Percentiles rank a stretch among this genome's conserved stretches.
phyloP scores from a whole-genome alignment of 2,113 vertebrate species.

The Dipodomys merriami region DNA sequence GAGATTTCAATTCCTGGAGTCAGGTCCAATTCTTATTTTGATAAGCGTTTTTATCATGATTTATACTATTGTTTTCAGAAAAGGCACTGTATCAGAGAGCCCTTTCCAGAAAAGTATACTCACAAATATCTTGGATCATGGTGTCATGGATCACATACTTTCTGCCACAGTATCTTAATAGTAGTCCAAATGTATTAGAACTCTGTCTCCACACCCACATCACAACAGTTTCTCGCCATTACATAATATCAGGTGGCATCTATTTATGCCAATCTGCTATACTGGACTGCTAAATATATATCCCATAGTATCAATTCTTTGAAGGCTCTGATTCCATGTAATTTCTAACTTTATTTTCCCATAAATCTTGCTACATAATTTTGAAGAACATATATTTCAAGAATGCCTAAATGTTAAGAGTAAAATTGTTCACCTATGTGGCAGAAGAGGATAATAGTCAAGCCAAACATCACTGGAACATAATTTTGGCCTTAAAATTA shows the following conservation, averaged over 20 bases:
- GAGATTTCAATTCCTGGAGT: too few relatives aligned
- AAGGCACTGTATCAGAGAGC: background rate
- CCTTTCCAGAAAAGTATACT: constrained; percentile 11
- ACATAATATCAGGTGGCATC: background rate
- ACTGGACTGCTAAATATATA: background rate
- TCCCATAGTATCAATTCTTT: background rate
- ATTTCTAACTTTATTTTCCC: constrained; percentile 17
- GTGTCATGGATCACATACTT: background rate
- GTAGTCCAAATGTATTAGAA: background rate
- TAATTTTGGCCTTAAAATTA: constrained; percentile 42
- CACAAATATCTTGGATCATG: background rate
- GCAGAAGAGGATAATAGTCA: background rate
- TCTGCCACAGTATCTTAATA: background rate
- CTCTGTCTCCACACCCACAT: background rate
- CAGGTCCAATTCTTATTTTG: background rate
- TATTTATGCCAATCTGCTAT: background rate
- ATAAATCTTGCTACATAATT: background rate
- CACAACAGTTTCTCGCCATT: background rate
- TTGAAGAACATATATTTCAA: constrained; percentile 42
- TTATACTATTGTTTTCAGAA: constrained; percentile 15
- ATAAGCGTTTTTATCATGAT: constrained; percentile 15
- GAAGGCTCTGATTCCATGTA: constrained; percentile 11
- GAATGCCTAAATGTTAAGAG: constrained; percentile 8
- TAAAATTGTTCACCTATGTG: background rate
- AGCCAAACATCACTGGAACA: constrained; percentile 38